These are phyloP conservation scores for Scomber japonicus DNA, from an alignment of 2,113 vertebrate species.

Conservation along the genomic window DNA sequence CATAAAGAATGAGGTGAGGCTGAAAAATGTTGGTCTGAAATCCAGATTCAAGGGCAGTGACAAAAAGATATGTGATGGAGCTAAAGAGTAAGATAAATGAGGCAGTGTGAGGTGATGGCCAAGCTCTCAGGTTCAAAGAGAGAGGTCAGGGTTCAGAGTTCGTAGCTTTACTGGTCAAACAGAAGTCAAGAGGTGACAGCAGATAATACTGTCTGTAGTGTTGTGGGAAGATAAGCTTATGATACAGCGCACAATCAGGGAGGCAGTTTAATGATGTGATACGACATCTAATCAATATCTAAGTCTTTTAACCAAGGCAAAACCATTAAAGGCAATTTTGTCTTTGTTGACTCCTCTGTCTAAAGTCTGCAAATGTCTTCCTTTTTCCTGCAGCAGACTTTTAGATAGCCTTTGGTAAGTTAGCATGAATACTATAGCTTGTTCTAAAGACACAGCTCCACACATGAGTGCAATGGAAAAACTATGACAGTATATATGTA, in stretches of 20 bases:
- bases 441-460: not conserved
- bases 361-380: not conserved
- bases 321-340: not conserved
- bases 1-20: not conserved
- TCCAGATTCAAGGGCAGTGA: not conserved
- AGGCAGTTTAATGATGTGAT: not conserved
- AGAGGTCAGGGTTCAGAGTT: conserved; percentile 46
- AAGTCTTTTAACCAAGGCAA: not conserved
- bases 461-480: too few relatives aligned
- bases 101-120: conserved; percentile 22
- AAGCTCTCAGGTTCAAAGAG: conserved; percentile 29
- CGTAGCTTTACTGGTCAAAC: conserved; percentile 8
- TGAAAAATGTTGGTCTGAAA: not conserved
- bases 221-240: conserved; percentile 8
- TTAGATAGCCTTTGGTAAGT: too few relatives aligned
- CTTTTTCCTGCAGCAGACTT: not conserved
- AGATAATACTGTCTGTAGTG: conserved; percentile 26
- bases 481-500: not conserved
- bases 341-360: not conserved
- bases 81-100: not conserved
- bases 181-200: conserved; percentile 18
- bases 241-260: not conserved
- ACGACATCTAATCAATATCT: not conserved
- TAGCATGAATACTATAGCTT: too few relatives aligned
- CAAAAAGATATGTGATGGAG: not conserved